phyloP scores from a whole-genome alignment of 1,140 invertebrate species.

The Spodoptera litura region DNA sequence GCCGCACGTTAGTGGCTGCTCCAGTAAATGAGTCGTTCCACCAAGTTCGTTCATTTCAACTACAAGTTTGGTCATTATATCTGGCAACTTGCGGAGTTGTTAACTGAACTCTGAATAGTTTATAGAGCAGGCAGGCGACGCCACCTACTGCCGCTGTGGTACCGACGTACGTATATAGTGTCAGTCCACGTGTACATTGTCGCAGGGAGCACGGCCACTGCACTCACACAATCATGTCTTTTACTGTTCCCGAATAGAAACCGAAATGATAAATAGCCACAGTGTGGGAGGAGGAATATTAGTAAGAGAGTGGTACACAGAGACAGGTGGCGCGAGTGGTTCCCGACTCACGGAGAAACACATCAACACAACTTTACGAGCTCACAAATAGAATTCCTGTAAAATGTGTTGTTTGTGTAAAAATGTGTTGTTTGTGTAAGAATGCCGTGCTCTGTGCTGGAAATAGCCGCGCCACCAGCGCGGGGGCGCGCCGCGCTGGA shows the following conservation, averaged over 20 bases:
- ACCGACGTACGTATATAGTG: not conserved
- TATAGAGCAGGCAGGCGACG: conserved; percentile 12
- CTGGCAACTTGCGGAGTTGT: not conserved
- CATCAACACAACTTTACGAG: conserved; percentile 29
- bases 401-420: conserved; percentile 31
- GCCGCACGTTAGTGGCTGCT: too few species aligned
- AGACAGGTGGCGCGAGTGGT: conserved; percentile 5
- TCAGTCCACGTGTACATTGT: too few species aligned
- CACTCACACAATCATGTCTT: too few species aligned
- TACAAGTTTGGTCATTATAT: conserved; percentile 15
- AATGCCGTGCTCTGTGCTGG: conserved; percentile 12
- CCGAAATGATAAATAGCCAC: not conserved
- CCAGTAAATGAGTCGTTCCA: not conserved
- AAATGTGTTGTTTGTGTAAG: conserved; percentile 25
- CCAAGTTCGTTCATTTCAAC: not conserved
- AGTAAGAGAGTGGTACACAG: too few species aligned
- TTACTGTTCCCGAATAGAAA: too few species aligned
- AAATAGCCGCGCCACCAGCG: conserved; percentile 14
- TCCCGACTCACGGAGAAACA: not conserved
- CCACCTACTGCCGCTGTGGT: too few species aligned
- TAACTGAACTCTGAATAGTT: conserved; percentile 26
- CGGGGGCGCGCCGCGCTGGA: not conserved
- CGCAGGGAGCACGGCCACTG: too few species aligned
- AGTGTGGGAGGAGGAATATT: not conserved
- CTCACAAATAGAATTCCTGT: conserved; percentile 34